Percentiles rank a stretch among this genome's conserved stretches.
Evolutionary conservation across 2,888 invertebrate genomes (phyloP).

Genomic region (Brachypalpus laphriformis): DNA sequence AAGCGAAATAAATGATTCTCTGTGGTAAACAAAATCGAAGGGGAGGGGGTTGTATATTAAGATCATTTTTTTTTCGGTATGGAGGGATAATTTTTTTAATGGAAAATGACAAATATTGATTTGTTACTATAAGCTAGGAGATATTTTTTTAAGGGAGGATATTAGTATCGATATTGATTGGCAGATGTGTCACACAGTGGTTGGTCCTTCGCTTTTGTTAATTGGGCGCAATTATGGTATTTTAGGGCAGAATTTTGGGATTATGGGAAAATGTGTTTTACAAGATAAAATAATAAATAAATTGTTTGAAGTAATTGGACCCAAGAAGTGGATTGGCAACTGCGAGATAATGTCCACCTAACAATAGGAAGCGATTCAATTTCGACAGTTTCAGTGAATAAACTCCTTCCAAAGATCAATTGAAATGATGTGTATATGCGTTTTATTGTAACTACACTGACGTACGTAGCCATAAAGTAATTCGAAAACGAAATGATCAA

Average conservation of each 20-base stretch:
- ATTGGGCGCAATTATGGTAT: slow-evolving; percentile 40
- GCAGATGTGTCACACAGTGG: slow-evolving; percentile 45
- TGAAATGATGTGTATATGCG: too few species aligned
- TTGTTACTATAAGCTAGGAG: slow-evolving; percentile 25
- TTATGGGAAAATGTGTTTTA: background rate
- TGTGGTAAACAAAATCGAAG: slow-evolving; percentile 20
- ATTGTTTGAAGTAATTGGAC: background rate
- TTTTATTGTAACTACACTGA: too few species aligned
- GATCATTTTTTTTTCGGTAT: background rate
- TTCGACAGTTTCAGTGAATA: too few species aligned
- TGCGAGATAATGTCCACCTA: too few species aligned
- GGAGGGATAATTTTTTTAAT: background rate
- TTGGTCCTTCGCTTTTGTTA: slow-evolving; percentile 7
- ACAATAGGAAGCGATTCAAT: too few species aligned
- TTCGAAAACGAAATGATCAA: too few species aligned
- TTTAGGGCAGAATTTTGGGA: background rate
- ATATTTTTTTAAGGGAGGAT: background rate
- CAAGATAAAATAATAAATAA: background rate
- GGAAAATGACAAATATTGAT: slow-evolving; percentile 59
- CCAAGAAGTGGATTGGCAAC: background rate
- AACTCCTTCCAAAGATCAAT: too few species aligned
- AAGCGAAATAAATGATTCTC: slow-evolving; percentile 65
- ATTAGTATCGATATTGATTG: slow-evolving; percentile 35
- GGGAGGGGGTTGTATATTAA: slow-evolving; percentile 1
- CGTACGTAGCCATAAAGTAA: too few species aligned